These are phyloP conservation scores for Patella pellucida DNA, from an alignment of 2,888 invertebrate genomes.

Conservation along the genomic window DNA sequence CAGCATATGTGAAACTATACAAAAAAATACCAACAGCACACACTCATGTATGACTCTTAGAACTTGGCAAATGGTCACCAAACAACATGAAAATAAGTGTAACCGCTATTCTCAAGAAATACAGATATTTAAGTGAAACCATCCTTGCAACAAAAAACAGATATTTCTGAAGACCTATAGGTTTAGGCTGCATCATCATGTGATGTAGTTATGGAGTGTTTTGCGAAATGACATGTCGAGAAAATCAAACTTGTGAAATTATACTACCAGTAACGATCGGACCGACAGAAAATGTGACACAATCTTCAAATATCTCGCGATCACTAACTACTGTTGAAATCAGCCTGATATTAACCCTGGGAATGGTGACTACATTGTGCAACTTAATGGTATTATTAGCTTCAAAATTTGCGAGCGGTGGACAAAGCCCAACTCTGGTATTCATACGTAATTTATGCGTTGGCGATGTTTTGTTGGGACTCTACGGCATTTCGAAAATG, in stretches of 20 bases:
- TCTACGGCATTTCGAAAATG: slow-evolving; percentile 58
- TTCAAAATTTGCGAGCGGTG: slow-evolving; percentile 52
- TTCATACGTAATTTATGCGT: slow-evolving; percentile 59
- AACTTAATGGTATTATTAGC: slow-evolving; percentile 47
- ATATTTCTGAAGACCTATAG: too few relatives aligned
- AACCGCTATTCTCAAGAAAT: too few relatives aligned
- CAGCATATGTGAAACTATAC: too few relatives aligned
- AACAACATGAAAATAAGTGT: too few relatives aligned
- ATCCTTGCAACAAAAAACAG: too few relatives aligned
- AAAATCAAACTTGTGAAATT: neutral
- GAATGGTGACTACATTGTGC: slow-evolving; percentile 40
- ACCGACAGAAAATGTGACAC: neutral
- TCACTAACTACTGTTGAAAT: slow-evolving; percentile 13
- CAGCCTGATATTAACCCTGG: slow-evolving; percentile 32
- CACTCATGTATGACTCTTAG: too few relatives aligned
- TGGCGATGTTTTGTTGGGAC: slow-evolving; percentile 52
- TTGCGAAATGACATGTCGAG: slow-evolving; percentile 4
- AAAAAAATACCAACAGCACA: too few relatives aligned
- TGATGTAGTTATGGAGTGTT: neutral
- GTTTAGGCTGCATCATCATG: neutral
- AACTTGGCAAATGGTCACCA: too few relatives aligned
- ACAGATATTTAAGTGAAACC: too few relatives aligned
- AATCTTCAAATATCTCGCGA: slow-evolving; percentile 1
- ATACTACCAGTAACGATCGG: neutral
- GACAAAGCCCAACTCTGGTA: slow-evolving; percentile 56